Base-by-base conservation (phyloP, 2,888 invertebrate genomes). In the Drosophila longiperda region DNA sequence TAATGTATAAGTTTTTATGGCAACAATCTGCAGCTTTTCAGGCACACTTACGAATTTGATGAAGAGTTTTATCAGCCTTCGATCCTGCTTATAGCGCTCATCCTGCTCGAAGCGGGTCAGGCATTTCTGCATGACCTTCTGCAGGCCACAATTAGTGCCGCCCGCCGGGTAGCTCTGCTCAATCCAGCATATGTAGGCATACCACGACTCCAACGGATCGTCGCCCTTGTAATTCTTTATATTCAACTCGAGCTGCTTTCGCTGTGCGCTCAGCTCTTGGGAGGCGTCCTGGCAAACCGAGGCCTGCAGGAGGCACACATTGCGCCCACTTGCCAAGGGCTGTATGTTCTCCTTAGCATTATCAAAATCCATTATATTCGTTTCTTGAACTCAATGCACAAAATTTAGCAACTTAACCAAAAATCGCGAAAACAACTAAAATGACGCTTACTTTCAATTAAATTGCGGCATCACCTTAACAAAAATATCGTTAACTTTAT, bases 331-430 rank as follows among this genome's bases (percentile, higher is more conserved):
- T 86, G 96, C 95, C 78, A 99, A 94, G 58, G 99, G 99, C 92
- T 98, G 98, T 89, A 99, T 98, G 93, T 99, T 99, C 94, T 99
- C 99, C 93, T 99, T 99, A 87, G 96, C 96, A 89, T 95, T 94
- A 93, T 96, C 96, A 93, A 96, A 95, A 94, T 96, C 95, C 96
- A 96, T 96, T 53, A 3, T 9, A 23, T 17, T 33, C 11, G 36
- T 8, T 32, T 57, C 12, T 55, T 15, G 8, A 54, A 50, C 17
- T 42, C 38, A 50, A 29, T 38, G 0, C 12, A 55, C 57, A 54
- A 58, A 65, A 55, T 26, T 9, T n/a, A 9, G 9, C n/a, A 61
- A 69, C n/a, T n/a, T 20, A 12, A 17, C 20, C 49, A 11, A 26
- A 54, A 20, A 11, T 0, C n/a, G 81, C 63, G 55, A 53, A 70